Percentiles rank a stretch among this genome's conserved stretches.
phyloP scores from a whole-genome alignment of 2,797 vertebrate species.

The Sebastes baramenuke region DNA sequence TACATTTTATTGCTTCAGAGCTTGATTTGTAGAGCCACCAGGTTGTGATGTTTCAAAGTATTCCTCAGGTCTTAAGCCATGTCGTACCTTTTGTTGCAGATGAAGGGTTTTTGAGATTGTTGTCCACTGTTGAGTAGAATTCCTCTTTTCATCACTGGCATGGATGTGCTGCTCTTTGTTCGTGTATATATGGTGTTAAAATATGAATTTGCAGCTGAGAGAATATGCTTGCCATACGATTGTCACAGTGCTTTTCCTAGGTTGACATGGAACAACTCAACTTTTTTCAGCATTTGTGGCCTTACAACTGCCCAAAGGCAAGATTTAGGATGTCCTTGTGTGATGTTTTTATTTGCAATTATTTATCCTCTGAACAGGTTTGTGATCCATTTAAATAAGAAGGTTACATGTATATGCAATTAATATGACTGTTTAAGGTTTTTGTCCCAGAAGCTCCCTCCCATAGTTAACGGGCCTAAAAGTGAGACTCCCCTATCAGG shows the following conservation, averaged over 20 bases:
- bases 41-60: conserved; percentile 62
- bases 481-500: conserved; percentile 21
- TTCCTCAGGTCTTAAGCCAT: conserved; percentile 78
- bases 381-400: conserved; percentile 51
- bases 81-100: conserved; percentile 61
- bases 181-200: conserved; percentile 40
- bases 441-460: conserved; percentile 12
- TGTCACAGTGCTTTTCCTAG: conserved; percentile 64
- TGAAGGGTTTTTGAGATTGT: conserved; percentile 61
- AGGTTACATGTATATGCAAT: conserved; percentile 76
- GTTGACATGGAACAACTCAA: conserved; percentile 60
- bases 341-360: conserved; percentile 71
- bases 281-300: conserved; percentile 69
- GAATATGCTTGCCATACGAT: conserved; percentile 30
- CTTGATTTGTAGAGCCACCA: conserved; percentile 46
- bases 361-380: conserved; percentile 62
- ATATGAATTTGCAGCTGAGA: conserved; percentile 34
- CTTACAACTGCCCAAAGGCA: conserved; percentile 68
- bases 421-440: conserved; percentile 62
- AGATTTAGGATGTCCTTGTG: conserved; percentile 59
- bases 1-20: conserved; percentile 46
- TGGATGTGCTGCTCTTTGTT: conserved; percentile 58
- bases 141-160: conserved; percentile 54
- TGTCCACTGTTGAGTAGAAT: conserved; percentile 40
- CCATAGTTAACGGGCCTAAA: neutral